phyloP scores from a whole-genome alignment of 2,888 invertebrate species.

The Phortica okadai region DNA sequence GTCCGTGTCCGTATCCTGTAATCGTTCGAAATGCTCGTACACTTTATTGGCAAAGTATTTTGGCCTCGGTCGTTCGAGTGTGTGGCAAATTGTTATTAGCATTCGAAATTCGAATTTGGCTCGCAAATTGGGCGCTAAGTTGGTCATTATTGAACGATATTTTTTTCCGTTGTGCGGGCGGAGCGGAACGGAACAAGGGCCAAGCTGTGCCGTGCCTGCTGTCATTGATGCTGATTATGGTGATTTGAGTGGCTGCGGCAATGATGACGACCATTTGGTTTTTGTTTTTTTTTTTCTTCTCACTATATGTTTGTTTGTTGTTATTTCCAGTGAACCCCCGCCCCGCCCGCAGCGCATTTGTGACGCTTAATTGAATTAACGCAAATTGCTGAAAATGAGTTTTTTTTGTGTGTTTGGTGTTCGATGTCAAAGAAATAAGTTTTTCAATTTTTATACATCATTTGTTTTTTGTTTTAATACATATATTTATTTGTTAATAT shows the following conservation, averaged over 20 bases:
- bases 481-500: background rate
- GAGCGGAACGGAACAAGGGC: background rate
- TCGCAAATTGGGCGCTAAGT: conserved; percentile 71
- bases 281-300: background rate
- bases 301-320: background rate
- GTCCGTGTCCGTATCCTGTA: conserved; percentile 26
- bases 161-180: conserved; percentile 42
- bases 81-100: conserved; percentile 68
- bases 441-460: background rate
- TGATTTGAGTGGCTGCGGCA: conserved; percentile 36
- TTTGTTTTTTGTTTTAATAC: background rate
- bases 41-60: conserved; percentile 68
- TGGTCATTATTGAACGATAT: conserved; percentile 58
- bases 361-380: conserved; percentile 16
- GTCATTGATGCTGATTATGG: conserved; percentile 46
- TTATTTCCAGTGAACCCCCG: too few species aligned
- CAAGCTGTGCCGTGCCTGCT: conserved; percentile 43
- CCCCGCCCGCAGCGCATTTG: background rate
- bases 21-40: conserved; percentile 48
- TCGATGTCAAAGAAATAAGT: background rate
- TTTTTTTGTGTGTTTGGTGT: background rate
- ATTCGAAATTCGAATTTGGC: conserved; percentile 42
- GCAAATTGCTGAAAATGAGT: conserved; percentile 12
- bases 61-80: conserved; percentile 2
- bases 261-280: conserved; percentile 46